Conservation (phyloP, 2,113 vertebrate species). For the Benitochromis conjunctus region DNA sequence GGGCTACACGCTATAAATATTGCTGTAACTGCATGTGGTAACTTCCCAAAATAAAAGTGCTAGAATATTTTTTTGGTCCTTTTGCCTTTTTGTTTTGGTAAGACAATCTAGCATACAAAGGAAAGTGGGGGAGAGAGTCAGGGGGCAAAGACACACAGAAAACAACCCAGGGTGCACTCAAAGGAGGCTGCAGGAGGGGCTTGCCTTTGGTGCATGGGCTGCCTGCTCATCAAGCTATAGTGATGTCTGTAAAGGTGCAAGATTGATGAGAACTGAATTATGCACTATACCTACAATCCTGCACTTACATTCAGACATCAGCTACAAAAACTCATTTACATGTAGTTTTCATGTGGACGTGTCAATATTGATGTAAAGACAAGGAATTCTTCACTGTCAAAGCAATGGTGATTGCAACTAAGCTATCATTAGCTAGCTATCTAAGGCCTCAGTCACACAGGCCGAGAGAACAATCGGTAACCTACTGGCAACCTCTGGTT, state of each 20-base stretch:
- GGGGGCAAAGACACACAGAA: not conserved
- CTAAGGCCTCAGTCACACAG: not conserved
- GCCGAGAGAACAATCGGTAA: not conserved
- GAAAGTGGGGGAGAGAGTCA: not conserved
- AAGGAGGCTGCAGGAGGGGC: not conserved
- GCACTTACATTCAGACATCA: not conserved
- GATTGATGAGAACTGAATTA: not conserved
- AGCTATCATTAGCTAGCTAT: not conserved
- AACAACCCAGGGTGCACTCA: not conserved
- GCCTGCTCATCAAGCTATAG: not conserved
- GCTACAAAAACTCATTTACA: not conserved
- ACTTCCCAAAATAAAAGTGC: not conserved
- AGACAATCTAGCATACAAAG: not conserved
- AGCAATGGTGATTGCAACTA: not conserved
- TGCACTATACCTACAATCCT: not conserved
- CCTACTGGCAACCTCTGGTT: not conserved
- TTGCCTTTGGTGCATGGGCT: not conserved
- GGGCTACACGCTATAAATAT: not conserved
- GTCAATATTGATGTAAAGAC: not conserved
- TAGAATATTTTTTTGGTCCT: not conserved
- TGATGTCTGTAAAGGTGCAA: not conserved
- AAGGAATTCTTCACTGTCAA: not conserved
- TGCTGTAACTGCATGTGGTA: not conserved
- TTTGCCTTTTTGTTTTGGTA: not conserved
- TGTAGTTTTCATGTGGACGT: not conserved